A percentile compares a stretch with the other conserved stretches of the same genome.
Evolutionary conservation across 2,888 invertebrate species (phyloP).

Genomic region (Homarus gammarus): DNA sequence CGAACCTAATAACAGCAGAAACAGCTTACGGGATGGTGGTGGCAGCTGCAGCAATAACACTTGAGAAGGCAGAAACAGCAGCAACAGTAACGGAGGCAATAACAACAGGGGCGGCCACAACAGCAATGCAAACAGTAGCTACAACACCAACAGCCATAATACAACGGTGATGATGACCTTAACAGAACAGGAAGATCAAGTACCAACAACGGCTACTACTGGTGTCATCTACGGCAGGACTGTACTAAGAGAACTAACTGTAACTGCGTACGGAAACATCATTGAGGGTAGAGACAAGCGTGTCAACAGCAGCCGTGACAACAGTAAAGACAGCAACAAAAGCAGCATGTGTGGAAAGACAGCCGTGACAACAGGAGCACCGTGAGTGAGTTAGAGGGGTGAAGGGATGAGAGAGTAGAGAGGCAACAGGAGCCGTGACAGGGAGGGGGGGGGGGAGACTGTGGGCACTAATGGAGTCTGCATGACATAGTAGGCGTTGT

Average conservation of each 20-base stretch:
- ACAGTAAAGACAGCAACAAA: neutral
- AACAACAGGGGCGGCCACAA: neutral
- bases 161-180: too few relatives aligned
- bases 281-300: neutral
- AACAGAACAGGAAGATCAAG: too few relatives aligned
- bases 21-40: neutral
- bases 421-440: neutral
- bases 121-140: neutral
- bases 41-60: neutral
- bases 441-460: neutral
- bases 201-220: too few relatives aligned
- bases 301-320: neutral
- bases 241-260: too few relatives aligned
- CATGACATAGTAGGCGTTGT: constrained; percentile 43
- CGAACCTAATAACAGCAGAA: neutral
- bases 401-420: neutral
- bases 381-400: neutral
- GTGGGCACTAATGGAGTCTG: neutral
- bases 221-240: too few relatives aligned
- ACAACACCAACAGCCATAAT: neutral
- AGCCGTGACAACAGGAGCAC: neutral
- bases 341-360: neutral
- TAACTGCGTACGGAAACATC: neutral
- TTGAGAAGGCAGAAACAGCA: neutral
- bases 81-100: neutral